Percentiles rank a stretch among this genome's conserved stretches.
Evolutionary conservation across 2,888 invertebrate species (phyloP).

Genomic region (Clostera curtula): DNA sequence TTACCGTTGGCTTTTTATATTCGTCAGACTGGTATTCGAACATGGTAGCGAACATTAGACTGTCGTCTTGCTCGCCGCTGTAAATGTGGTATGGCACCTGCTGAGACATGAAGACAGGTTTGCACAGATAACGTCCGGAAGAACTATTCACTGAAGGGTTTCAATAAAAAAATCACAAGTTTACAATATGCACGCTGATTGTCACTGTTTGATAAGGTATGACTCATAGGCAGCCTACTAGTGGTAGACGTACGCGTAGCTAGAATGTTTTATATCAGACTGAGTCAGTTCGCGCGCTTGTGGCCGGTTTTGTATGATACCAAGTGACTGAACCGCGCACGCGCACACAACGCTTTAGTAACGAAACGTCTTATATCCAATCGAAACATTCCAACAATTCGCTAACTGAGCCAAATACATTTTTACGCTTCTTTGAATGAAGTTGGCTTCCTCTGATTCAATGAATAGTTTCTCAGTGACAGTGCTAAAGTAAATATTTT

Average conservation of each 20-base stretch:
- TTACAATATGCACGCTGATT: constrained; percentile 40
- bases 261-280: constrained; percentile 70
- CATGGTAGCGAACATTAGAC: constrained; percentile 74
- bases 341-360: constrained; percentile 39
- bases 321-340: constrained; percentile 52
- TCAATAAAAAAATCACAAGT: constrained; percentile 29
- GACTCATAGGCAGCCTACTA: constrained; percentile 54
- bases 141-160: constrained; percentile 41
- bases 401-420: constrained; percentile 52
- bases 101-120: constrained; percentile 76
- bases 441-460: constrained; percentile 48
- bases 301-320: constrained; percentile 66
- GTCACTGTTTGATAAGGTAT: constrained; percentile 63
- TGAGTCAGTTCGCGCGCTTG: constrained; percentile 61
- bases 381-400: constrained; percentile 61
- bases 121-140: constrained; percentile 47
- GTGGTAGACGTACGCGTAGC: constrained; percentile 54
- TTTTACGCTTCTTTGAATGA: constrained; percentile 37
- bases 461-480: constrained; percentile 54
- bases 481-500: constrained; percentile 29
- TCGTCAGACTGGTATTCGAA: constrained; percentile 70
- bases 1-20: constrained; percentile 61
- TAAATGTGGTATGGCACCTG: constrained; percentile 73
- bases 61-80: constrained; percentile 69
- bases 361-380: constrained; percentile 41